Evolutionary conservation across 2,888 invertebrate species (phyloP), one percentile per base, ranked within the genome.

Genomic region (Campoplex nolae): DNA sequence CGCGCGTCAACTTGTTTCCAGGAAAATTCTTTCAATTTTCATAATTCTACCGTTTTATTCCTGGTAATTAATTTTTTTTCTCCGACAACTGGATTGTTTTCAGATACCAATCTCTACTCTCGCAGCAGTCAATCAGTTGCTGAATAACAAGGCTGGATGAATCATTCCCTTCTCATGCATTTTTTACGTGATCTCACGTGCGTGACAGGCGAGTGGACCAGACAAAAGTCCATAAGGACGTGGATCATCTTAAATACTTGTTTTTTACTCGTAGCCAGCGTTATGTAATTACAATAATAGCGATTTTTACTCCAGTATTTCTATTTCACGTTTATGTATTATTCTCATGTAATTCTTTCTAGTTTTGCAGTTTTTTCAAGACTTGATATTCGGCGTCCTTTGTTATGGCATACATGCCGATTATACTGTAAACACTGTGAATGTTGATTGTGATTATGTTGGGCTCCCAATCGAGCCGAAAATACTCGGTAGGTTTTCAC

Each of bases 41-140:
- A 42, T 86, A 74, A 90, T 90, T n/a, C 11, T 71, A 7, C 62
- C 68, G 81, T 75, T 76, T 68, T 56, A 45, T 76, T 67, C 18
- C n/a, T 65, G 13, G 74, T 35, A 35, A 68, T 77, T 42, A 38
- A 18, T 58, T 74, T 87, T 95, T 23, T 95, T 89, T 38, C 68
- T 71, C 42, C 13, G 77, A 32, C 56, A 62, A 56, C 28, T 32
- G 38, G 32, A 67, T 80, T 77, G 48, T 83, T 78, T 68, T 35
- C 94, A 97, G 97, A 97, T 97, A 90, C 97, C 97, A 83, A 96
- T 96, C 91, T 96, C 96, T 74, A 96, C 97, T 0, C 93, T 97
- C 79, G 95, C 95, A 56, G 97, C 97, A 13, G 97, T 97, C 1
- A 96, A 96, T 91, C 95, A 95, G 90, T 95, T 97, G 87, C 93